Conservation (phyloP, 2,797 vertebrate species). For the Limnodromus scolopaceus region DNA sequence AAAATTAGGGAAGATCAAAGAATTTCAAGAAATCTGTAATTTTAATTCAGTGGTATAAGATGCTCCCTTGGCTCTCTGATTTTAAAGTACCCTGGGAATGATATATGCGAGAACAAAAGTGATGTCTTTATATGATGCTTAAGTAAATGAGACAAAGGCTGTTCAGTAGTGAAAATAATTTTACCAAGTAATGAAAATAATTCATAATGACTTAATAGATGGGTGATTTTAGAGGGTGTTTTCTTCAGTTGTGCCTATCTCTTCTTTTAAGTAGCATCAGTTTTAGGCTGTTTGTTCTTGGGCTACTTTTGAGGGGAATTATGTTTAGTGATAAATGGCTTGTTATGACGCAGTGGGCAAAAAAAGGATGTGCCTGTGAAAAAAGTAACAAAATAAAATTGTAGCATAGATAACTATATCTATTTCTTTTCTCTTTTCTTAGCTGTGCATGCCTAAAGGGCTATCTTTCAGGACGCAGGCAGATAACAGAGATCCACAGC, state of each 20-base stretch:
- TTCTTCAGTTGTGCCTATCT: neutral
- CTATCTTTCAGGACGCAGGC: constrained; percentile 92
- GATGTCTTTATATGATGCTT: neutral
- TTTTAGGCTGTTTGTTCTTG: neutral
- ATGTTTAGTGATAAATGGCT: neutral
- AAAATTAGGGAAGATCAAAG: constrained; percentile 33
- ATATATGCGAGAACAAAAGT: neutral
- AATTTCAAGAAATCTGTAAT: neutral
- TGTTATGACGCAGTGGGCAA: neutral
- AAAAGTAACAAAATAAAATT: neutral
- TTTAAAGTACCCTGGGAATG: neutral
- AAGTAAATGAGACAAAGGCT: neutral
- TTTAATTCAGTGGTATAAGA: neutral
- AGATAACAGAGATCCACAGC: constrained; percentile 87
- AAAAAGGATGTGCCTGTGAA: neutral
- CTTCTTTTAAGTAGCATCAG: neutral
- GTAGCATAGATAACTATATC: neutral
- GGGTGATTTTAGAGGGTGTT: neutral
- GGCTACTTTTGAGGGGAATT: neutral
- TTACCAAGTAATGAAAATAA: neutral
- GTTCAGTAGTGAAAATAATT: neutral
- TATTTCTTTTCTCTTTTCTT: neutral
- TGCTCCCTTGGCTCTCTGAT: neutral
- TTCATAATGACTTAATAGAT: neutral
- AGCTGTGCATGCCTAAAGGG: constrained; percentile 98